Percentiles rank a stretch among this genome's conserved stretches.
These are phyloP conservation scores for Agrypnus murinus DNA, from an alignment of 2,888 invertebrate species.

Conservation along the genomic window DNA sequence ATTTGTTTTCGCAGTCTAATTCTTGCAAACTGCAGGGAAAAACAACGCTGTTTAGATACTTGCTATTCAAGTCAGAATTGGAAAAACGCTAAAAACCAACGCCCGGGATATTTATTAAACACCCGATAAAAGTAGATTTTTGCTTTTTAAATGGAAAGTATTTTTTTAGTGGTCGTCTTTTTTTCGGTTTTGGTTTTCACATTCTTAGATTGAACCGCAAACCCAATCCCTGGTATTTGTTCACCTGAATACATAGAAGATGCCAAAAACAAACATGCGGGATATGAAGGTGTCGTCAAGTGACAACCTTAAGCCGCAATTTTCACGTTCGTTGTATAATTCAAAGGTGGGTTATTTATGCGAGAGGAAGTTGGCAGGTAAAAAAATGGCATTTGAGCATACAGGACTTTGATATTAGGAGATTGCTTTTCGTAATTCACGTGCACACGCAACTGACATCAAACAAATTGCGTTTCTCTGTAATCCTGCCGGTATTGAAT, in stretches of 20 bases:
- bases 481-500: constrained; percentile 50
- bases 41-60: background rate
- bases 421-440: constrained; percentile 51
- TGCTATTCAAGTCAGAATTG: background rate
- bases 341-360: constrained; percentile 51
- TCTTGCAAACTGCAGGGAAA: background rate
- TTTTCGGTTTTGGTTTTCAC: constrained; percentile 31
- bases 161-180: constrained; percentile 1
- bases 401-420: constrained; percentile 52
- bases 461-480: constrained; percentile 51
- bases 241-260: constrained; percentile 57
- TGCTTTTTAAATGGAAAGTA: background rate
- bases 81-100: background rate
- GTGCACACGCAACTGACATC: constrained; percentile 53
- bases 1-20: background rate
- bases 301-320: constrained; percentile 53
- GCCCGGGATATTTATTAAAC: constrained; percentile 2
- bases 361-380: constrained; percentile 48
- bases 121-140: background rate
- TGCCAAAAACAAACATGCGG: constrained; percentile 56
- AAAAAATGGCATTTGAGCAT: constrained; percentile 50
- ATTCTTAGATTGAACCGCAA: constrained; percentile 41
- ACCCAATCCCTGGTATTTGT: constrained; percentile 52
- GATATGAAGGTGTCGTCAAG: constrained; percentile 53
- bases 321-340: constrained; percentile 51